Evolutionary conservation across 2,888 invertebrate genomes (phyloP), one percentile per base, ranked within the genome.

Genomic region (Venusia cambrica): DNA sequence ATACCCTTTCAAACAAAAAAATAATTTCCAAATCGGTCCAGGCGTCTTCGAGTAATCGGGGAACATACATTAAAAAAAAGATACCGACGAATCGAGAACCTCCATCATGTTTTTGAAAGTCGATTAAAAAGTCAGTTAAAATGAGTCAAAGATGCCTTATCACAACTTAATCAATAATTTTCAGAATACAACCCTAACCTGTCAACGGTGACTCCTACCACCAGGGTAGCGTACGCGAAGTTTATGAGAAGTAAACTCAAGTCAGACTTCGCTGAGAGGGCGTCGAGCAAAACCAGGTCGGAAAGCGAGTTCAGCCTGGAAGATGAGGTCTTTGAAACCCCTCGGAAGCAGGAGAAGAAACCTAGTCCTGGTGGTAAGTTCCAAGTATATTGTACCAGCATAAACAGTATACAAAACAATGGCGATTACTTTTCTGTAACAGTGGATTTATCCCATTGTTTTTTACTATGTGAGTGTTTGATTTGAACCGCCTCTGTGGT

Each of bases 191-290:
- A 96, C 81, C 95, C 95, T 0, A 93, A 92, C 51, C 78, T 96
- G 14, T 90, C 91, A 1, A 90, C 90, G 0, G 92, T 95, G 1
- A 91, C 94, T 1, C 93, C 93, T 1, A 92, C 92, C 1, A 94
- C 95, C 0, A 88, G 95, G 53, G 91, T 95, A 6, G 96, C 96
- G 0, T 96, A 96, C 56, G 95, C 94, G 30, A 96, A 95, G 74
- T 96, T 96, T 68, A 96, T 96, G 92, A 90, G 91, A 43, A 91
- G 89, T 62, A 92, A 93, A 73, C 88, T 92, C 47, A 90, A 89
- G 30, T 85, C 89, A 0, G 91, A 91, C 51, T 88, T 87, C 48
- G 54, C 60, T 4, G 68, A 64, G 8, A 59, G 58, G 17, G 67
- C 75, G n/a, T n/a, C n/a, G 38, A 31, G 34, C 31, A n/a, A 30